Evolutionary conservation across 2,113 vertebrate genomes (phyloP), one percentile per base, ranked within the genome.

Genomic region (Microtus oregoni): DNA sequence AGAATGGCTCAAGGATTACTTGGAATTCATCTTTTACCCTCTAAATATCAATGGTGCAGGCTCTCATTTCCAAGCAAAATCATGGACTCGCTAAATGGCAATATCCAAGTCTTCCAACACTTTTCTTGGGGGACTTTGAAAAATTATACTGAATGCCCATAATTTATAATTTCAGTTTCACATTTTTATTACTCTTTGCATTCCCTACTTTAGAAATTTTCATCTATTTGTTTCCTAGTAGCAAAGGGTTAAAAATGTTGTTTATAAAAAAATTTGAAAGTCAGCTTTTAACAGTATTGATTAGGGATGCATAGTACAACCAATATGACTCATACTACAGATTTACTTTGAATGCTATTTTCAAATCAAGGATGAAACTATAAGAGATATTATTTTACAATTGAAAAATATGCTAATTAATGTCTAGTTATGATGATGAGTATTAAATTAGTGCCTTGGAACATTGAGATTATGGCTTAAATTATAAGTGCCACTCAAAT

Each of bases 281-380:
- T 81, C 87, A 70, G 14, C 5, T 63, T 88, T 89, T 13, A 72
- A 95, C 88, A 91, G 55, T 83, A 77, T 50, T 95, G 72, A 81
- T 77, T 52, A 86, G 9, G 5, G 8, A 41, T 83, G 10, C 20
- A 81, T 12, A 83, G 4, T 76, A 35, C 88, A 81, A 93, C 67
- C 10, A 5, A 75, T 22, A 65, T 72, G 47, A 87, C 4, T 32
- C 2, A 88, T 41, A 70, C 30, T 76, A 81, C 17, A 52, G 30
- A 58, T 70, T 92, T 97, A 86, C 75, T 7, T 91, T 86, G 5
- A 90, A 52, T 52, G 12, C 2, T 85, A 0, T 72, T 73, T 9
- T 85, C 7, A 86, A 91, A 79, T 89, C 24, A 94, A 76, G 24
- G 32, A 5, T 88, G 5, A 65, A 0, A 44, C 44, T 81, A 68